Percentiles rank a stretch among this genome's conserved stretches.
phyloP scores from a whole-genome alignment of 2,113 vertebrate species.

The Rhodinocichla rosea region DNA sequence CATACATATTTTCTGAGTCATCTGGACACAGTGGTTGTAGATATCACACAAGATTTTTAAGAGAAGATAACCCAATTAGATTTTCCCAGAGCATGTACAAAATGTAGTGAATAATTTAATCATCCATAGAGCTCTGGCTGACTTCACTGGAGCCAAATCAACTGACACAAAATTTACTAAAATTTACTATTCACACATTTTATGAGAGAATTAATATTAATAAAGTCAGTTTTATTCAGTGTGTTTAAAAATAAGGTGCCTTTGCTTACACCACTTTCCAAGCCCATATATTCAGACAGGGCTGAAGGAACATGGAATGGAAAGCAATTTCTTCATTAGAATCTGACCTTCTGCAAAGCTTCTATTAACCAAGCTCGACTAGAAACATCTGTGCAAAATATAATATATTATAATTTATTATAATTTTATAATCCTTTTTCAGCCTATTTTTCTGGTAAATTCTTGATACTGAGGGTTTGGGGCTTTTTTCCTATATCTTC shows the following conservation, averaged over 20 bases:
- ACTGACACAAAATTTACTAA: background rate
- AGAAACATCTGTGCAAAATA: background rate
- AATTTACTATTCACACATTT: background rate
- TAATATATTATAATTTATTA: too few species aligned
- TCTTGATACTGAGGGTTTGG: background rate
- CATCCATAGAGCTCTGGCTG: background rate
- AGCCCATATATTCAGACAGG: background rate
- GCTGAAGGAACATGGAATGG: background rate
- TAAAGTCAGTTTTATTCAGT: background rate
- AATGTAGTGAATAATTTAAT: background rate
- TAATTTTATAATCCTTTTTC: background rate
- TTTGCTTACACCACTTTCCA: background rate
- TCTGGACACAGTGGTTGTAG: background rate
- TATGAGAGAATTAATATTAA: background rate
- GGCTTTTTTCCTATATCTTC: background rate
- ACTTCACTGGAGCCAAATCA: background rate
- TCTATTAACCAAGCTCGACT: background rate
- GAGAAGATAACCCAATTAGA: background rate
- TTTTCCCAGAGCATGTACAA: background rate
- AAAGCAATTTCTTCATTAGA: background rate
- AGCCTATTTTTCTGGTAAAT: background rate
- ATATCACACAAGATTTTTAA: background rate
- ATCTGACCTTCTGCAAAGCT: background rate
- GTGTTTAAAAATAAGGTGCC: background rate
- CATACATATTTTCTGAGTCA: background rate